These are phyloP conservation scores for Heliothis subflexa DNA, from an alignment of 1,140 invertebrate species.

Conservation along the genomic window DNA sequence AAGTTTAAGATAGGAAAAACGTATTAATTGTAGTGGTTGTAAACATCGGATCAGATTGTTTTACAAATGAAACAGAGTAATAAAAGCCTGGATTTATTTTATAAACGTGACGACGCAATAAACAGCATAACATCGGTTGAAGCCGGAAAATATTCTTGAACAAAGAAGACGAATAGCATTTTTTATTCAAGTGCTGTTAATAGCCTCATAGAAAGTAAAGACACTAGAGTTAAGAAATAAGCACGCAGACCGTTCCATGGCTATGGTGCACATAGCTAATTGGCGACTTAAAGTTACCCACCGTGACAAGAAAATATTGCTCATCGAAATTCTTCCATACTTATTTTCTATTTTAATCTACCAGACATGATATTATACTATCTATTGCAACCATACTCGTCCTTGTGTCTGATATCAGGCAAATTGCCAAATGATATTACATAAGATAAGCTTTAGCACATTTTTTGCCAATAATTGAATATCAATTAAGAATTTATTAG, in stretches of 20 bases:
- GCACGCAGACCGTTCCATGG: constrained; percentile 15
- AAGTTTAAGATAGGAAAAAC: neutral
- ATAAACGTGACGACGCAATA: neutral
- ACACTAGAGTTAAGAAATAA: constrained; percentile 38
- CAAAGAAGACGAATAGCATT: neutral
- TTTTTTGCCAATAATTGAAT: neutral
- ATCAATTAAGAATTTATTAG: neutral
- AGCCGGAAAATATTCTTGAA: no score
- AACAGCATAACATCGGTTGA: neutral
- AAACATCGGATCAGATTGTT: no score
- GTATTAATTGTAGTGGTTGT: no score
- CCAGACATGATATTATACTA: neutral
- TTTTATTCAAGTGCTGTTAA: neutral
- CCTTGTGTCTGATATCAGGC: neutral
- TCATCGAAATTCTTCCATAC: neutral
- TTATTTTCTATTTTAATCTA: neutral
- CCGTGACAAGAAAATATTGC: constrained; percentile 40
- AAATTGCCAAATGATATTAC: neutral
- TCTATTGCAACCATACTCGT: constrained; percentile 4
- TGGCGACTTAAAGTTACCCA: neutral
- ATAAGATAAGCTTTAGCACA: constrained; percentile 3
- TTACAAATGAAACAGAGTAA: neutral
- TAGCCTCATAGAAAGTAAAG: constrained; percentile 23
- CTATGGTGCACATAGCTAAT: constrained; percentile 28
- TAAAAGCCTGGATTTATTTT: no score